Conservation (phyloP, 1,140 invertebrate species). For the Phenacoccus solenopsis region DNA sequence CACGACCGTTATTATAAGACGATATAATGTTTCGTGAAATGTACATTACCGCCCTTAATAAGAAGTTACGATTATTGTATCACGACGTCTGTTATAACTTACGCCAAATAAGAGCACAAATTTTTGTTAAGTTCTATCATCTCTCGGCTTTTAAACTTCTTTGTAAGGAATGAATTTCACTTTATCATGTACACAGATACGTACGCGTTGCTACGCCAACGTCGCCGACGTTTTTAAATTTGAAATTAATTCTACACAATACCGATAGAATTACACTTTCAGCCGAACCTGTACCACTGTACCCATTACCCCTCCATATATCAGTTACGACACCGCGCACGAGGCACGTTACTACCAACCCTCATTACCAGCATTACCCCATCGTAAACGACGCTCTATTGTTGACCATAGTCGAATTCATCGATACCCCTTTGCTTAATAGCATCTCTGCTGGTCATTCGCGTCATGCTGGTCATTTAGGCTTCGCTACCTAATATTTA, state of each 20-base stretch:
- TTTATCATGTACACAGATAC: too few relatives aligned
- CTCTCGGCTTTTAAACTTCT: neutral
- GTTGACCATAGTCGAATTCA: neutral
- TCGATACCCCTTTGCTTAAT: neutral
- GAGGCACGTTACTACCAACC: too few relatives aligned
- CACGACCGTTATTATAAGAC: constrained; percentile 1
- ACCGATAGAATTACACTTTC: too few relatives aligned
- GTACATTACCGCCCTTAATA: neutral
- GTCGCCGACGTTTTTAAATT: too few relatives aligned
- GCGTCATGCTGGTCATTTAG: neutral
- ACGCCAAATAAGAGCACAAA: neutral
- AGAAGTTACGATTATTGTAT: constrained; percentile 3
- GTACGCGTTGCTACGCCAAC: too few relatives aligned
- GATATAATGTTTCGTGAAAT: neutral
- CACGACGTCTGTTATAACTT: neutral
- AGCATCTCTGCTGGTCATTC: neutral
- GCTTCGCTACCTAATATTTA: neutral
- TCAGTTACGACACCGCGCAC: neutral
- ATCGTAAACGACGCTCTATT: neutral
- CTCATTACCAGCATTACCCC: neutral
- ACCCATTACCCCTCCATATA: too few relatives aligned
- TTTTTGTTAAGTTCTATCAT: neutral
- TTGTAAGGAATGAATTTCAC: too few relatives aligned
- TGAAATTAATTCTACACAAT: too few relatives aligned
- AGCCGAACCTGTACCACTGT: too few relatives aligned